Evolutionary conservation across 2,888 invertebrate genomes (phyloP), one percentile per base, ranked within the genome.

Genomic region (Leucozona laternaria): DNA sequence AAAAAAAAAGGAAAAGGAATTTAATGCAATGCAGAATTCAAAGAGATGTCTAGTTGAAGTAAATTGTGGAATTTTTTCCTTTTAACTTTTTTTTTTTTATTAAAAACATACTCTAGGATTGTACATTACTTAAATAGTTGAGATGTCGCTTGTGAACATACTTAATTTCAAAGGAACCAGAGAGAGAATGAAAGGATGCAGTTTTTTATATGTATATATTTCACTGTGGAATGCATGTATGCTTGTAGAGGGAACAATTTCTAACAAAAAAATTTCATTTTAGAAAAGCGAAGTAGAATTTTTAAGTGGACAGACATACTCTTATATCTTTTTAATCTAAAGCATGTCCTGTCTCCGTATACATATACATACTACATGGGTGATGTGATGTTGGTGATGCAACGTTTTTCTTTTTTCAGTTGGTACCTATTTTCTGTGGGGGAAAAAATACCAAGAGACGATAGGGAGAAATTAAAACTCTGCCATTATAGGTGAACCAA

Each of bases 141-240:
- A 66, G 70, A 60, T 78, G 79, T 82, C 71, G 70, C 66, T 71
- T 48, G 73, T 66, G 70, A 62, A 86, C 64, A 78, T 75, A 80
- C 86, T 81, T 79, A 82, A 86, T 78, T 86, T 77, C 45, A 31
- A 40, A 45, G 45, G 45, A n/a, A 8, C 4, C 0, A 40, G 17
- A 8, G 7, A 48, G 13, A 11, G 62, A 43, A 43, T 20, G 11
- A 20, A n/a, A 40, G 37, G n/a, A 43, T 22, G 70, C 22, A 22
- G 22, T 10, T 31, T n/a, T 28, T 58, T 10, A n/a, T n/a, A n/a
- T 28, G 4, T 50, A 13, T 17, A 8, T 17, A 34, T 34, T 64
- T 22, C 22, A 53, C 28, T 7, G 34, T 48, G n/a, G 70, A 62
- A 20, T 25, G 64, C 17, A 45, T 64, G 15, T 48, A 31, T 31